Conservation (phyloP, 2,888 invertebrate species). For the Coleophora flavipennella region DNA sequence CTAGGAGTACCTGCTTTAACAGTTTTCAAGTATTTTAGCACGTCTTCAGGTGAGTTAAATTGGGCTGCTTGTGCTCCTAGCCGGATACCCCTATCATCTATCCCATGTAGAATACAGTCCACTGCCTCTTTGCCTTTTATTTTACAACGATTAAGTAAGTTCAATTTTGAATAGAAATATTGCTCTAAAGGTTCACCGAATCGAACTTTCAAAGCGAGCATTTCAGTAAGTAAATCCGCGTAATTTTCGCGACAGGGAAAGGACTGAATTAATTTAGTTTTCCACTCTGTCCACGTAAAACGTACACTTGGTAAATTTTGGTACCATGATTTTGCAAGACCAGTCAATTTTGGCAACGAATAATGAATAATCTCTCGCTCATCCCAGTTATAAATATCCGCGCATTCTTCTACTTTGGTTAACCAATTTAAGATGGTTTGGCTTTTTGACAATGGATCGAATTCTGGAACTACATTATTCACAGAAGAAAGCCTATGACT, state of each 20-base stretch:
- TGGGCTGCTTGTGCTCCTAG: background rate
- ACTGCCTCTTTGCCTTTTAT: constrained; percentile 14
- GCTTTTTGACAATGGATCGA: background rate
- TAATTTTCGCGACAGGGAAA: constrained; percentile 14
- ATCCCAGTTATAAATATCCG: constrained; percentile 3
- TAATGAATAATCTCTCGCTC: constrained; percentile 3
- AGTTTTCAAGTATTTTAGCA: background rate
- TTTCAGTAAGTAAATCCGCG: constrained; percentile 13
- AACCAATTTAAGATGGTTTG: constrained; percentile 3
- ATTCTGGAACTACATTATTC: constrained; percentile 5
- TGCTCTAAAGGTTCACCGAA: constrained; percentile 1
- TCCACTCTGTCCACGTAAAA: constrained; percentile 17
- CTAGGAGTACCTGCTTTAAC: background rate
- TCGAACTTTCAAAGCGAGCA: constrained; percentile 8
- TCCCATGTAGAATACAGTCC: background rate
- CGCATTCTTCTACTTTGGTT: constrained; percentile 1
- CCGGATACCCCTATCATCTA: background rate
- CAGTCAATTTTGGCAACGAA: constrained; percentile 2
- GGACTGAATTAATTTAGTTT: constrained; percentile 13
- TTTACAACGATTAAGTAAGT: constrained; percentile 13
- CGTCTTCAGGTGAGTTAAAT: background rate
- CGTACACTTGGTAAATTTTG: constrained; percentile 11
- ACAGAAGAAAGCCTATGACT: background rate
- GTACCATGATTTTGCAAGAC: constrained; percentile 15
- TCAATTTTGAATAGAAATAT: constrained; percentile 13